A percentile compares a stretch with the other conserved stretches of the same genome.
Conservation (phyloP, 2,797 vertebrate species). For the Phaenicophaeus curvirostris region DNA sequence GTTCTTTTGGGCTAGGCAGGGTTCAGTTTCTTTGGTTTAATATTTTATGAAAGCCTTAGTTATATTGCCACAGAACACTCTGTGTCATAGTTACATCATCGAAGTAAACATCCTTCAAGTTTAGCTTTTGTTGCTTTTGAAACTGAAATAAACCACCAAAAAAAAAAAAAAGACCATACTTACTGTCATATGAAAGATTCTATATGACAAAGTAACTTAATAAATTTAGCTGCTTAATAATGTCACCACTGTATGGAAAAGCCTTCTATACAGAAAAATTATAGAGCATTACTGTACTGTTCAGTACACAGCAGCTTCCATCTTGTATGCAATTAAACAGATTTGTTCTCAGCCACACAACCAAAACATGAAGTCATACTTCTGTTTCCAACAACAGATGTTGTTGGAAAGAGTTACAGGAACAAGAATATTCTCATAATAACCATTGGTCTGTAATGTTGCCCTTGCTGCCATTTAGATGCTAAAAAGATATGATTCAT, state of each 20-base stretch:
- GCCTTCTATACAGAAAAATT: too few species aligned
- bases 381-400: too few species aligned
- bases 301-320: too few species aligned
- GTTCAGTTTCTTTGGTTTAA: background rate
- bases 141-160: background rate
- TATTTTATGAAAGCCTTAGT: background rate
- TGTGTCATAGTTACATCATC: background rate
- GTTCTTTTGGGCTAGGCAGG: background rate
- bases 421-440: too few species aligned
- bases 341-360: too few species aligned
- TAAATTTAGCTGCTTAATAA: slow-evolving; percentile 11
- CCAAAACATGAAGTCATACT: too few species aligned
- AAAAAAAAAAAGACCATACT: background rate
- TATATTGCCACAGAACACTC: background rate
- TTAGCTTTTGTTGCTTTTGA: background rate
- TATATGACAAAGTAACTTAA: background rate
- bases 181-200: background rate
- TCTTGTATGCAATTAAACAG: too few species aligned
- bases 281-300: too few species aligned
- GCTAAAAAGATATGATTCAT: too few species aligned
- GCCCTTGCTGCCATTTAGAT: too few species aligned
- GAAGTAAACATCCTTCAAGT: background rate
- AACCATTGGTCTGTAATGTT: too few species aligned
- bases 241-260: background rate
- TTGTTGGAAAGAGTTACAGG: too few species aligned